phyloP scores from a whole-genome alignment of 1,140 invertebrate species.

The Eubasilissa regina region DNA sequence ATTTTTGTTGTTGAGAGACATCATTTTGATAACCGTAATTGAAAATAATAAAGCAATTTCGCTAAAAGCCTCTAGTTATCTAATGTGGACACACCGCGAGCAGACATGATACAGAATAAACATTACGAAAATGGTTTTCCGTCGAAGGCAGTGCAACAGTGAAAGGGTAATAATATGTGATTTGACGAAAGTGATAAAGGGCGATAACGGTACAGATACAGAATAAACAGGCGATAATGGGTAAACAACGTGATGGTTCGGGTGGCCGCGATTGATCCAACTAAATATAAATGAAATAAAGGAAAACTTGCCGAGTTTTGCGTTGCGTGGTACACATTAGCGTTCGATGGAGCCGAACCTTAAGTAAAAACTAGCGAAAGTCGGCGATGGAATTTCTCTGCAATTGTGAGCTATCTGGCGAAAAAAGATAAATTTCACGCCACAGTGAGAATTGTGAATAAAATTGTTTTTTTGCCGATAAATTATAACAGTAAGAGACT shows the following conservation, averaged over 20 bases:
- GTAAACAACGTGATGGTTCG: not conserved
- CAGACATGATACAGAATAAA: too few species aligned
- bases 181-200: not conserved
- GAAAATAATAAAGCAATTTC: slow-evolving; percentile 36
- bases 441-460: slow-evolving; percentile 4
- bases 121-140: too few species aligned
- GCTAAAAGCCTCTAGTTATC: slow-evolving; percentile 12
- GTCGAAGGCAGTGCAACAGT: not conserved
- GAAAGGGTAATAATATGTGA: not conserved
- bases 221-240: not conserved
- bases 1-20: slow-evolving; percentile 1
- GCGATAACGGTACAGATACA: not conserved
- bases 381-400: slow-evolving; percentile 9
- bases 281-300: slow-evolving; percentile 10
- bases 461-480: not conserved
- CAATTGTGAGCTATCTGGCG: slow-evolving; percentile 3
- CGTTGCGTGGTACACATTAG: slow-evolving; percentile 13
- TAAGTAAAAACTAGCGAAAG: slow-evolving; percentile 43
- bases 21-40: slow-evolving; percentile 30
- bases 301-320: slow-evolving; percentile 7
- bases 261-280: not conserved
- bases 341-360: slow-evolving; percentile 32
- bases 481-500: too few species aligned
- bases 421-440: slow-evolving; percentile 12
- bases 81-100: slow-evolving; percentile 5